Evolutionary conservation across 1,140 invertebrate species (phyloP), one percentile per base, ranked within the genome.

Genomic region (Bombus haemorrhoidalis): DNA sequence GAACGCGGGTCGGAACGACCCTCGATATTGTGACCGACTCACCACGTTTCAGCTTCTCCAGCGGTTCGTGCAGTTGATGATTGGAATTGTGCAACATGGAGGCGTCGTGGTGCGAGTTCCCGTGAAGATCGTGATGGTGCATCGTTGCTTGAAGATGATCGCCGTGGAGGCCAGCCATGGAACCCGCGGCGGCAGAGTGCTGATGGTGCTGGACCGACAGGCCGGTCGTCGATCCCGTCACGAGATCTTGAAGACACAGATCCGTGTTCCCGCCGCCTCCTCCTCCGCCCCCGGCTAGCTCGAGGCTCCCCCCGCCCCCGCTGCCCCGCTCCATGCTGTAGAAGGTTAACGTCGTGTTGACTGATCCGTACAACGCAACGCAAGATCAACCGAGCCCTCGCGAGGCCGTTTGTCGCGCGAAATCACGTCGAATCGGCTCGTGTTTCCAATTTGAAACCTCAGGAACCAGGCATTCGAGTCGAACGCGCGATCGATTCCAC

Each of bases 41-140:
- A 97, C 96, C 96, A 97, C 97, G 96, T 97, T 97, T 98, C 88
- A 98, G 96, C 95, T 98, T 98, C 95, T 98, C 97, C 73, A 98
- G 93, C 18, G 97, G 97, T 93, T 98, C 97, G 92, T 97, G 96
- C 43, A 97, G 91, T 4, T 96, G 96, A 88, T 94, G 95, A 69
- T 87, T 92, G 37, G 92, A 93, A 87, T 88, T 93, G 90, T 93
- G 93, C 18, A 97, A 96, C 86, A 96, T 95, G 62, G 95, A 95
- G 1, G 93, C 91, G 72, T 94, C 94, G 89, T 96, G 96, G 87
- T 96, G 96, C 13, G 95, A 95, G 43, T 96, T 96, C 79, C 94
- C 96, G 92, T 96, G 96, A 12, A 97, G 95, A 91, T 96, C 96
- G 84, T 96, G 96, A 91, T 97, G 96, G 90, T 97, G 96, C 92